phyloP scores from a whole-genome alignment of 2,888 invertebrate species.

The Harpagoxenus sublaevis region DNA sequence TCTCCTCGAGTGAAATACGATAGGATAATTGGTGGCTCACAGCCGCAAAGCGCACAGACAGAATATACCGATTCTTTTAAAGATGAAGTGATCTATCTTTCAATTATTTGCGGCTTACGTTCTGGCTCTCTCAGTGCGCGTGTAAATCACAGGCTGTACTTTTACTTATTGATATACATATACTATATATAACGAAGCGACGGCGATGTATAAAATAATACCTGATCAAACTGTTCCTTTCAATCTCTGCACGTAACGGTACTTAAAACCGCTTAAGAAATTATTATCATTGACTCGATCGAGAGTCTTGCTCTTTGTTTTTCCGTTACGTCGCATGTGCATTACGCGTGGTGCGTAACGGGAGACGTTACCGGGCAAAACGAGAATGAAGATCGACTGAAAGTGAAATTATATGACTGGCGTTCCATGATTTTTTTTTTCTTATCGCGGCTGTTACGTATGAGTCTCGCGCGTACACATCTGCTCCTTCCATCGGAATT shows the following conservation, averaged over 20 bases:
- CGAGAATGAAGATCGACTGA: slow-evolving; percentile 12
- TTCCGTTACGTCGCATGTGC: neutral
- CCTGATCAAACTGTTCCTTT: neutral
- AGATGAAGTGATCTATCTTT: slow-evolving; percentile 14
- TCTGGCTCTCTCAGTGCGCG: neutral
- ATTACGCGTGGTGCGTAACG: neutral
- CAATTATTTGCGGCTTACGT: neutral
- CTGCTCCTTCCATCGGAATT: slow-evolving; percentile 60
- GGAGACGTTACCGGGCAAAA: slow-evolving; percentile 43
- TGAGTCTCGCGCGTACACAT: slow-evolving; percentile 34
- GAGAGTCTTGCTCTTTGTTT: neutral
- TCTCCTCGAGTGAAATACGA: slow-evolving; percentile 31
- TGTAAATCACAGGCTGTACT: neutral
- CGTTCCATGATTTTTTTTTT: slow-evolving; percentile 56
- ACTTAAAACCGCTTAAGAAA: neutral
- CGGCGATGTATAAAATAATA: neutral
- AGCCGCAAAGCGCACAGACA: neutral
- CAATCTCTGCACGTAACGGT: neutral
- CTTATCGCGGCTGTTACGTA: slow-evolving; percentile 47
- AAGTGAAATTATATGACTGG: slow-evolving; percentile 68
- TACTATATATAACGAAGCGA: neutral
- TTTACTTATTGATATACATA: neutral
- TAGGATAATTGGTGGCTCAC: slow-evolving; percentile 21
- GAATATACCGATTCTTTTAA: slow-evolving; percentile 7
- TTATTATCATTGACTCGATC: neutral